Evolutionary conservation across 2,888 invertebrate species (phyloP).

Genomic region (Erynnis tages): DNA sequence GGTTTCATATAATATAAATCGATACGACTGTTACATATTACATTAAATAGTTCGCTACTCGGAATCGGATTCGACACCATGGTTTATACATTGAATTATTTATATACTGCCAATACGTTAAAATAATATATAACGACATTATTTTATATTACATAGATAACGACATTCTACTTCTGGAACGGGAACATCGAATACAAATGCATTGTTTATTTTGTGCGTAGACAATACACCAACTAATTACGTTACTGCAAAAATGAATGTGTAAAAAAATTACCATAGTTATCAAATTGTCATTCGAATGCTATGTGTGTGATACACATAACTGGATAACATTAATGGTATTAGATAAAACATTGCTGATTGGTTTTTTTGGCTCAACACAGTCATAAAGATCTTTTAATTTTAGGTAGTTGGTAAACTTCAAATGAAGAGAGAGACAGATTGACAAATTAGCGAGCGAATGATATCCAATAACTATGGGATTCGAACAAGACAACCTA

Average conservation of each 20-base stretch:
- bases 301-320: too few relatives aligned
- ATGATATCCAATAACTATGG: slow-evolving; percentile 35
- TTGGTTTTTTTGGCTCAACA: too few relatives aligned
- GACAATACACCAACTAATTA: slow-evolving; percentile 33
- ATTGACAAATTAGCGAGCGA: neutral
- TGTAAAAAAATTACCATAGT: slow-evolving; percentile 30
- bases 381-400: too few relatives aligned
- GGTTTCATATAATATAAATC: slow-evolving; percentile 38
- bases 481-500: slow-evolving; percentile 56
- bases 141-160: slow-evolving; percentile 1
- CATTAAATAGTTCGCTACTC: slow-evolving; percentile 14
- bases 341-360: too few relatives aligned
- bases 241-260: slow-evolving; percentile 44
- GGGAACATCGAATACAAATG: slow-evolving; percentile 30
- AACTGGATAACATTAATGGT: too few relatives aligned
- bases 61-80: slow-evolving; percentile 11
- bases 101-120: slow-evolving; percentile 7
- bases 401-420: too few relatives aligned
- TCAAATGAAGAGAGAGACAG: neutral
- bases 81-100: slow-evolving; percentile 15
- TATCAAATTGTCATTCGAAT: neutral
- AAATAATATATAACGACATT: neutral
- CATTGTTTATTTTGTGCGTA: slow-evolving; percentile 44
- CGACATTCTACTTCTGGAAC: slow-evolving; percentile 20
- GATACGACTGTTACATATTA: slow-evolving; percentile 35